These are phyloP conservation scores for human DNA, from an alignment of 2,113 vertebrate genomes.

Conservation along the genomic window DNA sequence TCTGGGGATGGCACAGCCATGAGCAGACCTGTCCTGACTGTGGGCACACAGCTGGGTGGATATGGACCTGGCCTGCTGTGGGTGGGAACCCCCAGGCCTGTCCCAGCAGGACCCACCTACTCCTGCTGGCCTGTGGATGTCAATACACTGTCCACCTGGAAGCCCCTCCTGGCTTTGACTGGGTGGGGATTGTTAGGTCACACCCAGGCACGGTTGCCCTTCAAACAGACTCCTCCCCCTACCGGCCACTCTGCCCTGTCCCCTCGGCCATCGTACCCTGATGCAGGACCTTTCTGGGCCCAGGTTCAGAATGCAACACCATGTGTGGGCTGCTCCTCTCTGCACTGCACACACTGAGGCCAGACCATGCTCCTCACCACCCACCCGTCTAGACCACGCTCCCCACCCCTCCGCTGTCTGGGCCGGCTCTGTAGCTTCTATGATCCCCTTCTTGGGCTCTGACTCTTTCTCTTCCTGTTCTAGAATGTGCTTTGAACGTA, in stretches of 20 bases:
- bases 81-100: neutral
- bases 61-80: neutral
- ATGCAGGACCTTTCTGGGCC: neutral
- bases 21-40: neutral
- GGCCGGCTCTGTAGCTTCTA: neutral
- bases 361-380: neutral
- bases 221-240: too few species aligned
- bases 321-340: neutral
- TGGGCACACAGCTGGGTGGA: neutral
- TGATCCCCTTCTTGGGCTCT: neutral
- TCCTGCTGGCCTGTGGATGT: neutral
- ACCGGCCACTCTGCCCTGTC: neutral
- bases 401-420: neutral
- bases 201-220: neutral
- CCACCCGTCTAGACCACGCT: fast-evolving
- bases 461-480: neutral
- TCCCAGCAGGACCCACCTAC: neutral
- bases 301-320: too few species aligned
- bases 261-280: neutral
- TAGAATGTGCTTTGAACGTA: neutral
- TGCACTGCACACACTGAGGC: fast-evolving
- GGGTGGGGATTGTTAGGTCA: neutral
- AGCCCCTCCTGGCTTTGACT: neutral
- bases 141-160: neutral
- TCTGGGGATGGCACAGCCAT: neutral